These are phyloP conservation scores for Ditylenchus dipsaci DNA, from an alignment of 1,140 invertebrate species.

Conservation along the genomic window DNA sequence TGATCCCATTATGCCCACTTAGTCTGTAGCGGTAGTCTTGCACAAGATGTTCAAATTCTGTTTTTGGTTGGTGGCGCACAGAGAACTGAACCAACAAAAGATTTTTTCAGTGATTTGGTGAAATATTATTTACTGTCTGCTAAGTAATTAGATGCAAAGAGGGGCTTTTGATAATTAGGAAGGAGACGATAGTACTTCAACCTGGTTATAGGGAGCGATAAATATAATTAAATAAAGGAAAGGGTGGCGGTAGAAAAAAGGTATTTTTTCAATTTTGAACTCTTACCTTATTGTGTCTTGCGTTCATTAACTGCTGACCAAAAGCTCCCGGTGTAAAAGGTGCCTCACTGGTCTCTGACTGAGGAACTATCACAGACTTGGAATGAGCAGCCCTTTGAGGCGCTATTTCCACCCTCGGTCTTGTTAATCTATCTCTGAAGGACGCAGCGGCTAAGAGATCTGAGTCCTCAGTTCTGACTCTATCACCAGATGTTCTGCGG, in stretches of 20 bases:
- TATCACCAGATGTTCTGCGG: neutral
- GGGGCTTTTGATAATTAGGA: too few relatives aligned
- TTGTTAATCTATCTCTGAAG: neutral
- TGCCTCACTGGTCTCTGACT: neutral
- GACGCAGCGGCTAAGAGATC: neutral
- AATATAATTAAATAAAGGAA: too few relatives aligned
- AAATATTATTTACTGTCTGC: too few relatives aligned
- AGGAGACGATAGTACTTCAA: too few relatives aligned
- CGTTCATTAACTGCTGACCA: neutral
- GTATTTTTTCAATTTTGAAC: conserved; percentile 6
- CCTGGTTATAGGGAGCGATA: conserved; percentile 4
- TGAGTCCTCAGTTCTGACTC: neutral
- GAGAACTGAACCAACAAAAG: conserved; percentile 27
- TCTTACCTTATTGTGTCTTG: neutral
- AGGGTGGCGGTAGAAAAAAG: too few relatives aligned
- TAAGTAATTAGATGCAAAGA: too few relatives aligned
- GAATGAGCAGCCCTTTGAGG: neutral
- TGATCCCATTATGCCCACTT: conserved; percentile 36
- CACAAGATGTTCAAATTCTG: conserved; percentile 41
- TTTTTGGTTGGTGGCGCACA: conserved; percentile 40
- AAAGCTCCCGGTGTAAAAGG: too few relatives aligned
- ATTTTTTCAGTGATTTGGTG: too few relatives aligned
- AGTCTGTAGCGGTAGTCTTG: conserved; percentile 43
- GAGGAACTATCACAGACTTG: neutral
- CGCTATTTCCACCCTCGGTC: too few relatives aligned